Conservation (phyloP, 2,797 vertebrate genomes). For the Falco concolor region DNA sequence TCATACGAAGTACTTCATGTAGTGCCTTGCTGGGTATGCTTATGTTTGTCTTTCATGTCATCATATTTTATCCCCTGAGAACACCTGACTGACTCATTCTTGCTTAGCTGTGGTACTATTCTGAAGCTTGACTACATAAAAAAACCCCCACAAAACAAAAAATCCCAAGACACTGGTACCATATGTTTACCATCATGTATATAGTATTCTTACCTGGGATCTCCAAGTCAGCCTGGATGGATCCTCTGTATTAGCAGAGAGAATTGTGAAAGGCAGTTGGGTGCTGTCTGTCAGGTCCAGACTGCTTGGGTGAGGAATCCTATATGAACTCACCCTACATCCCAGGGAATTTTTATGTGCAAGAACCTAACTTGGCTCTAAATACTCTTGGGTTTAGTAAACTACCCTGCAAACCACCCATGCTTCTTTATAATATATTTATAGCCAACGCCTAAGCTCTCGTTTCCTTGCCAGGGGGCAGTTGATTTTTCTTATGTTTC, state of each 20-base stretch:
- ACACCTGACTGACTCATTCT: background rate
- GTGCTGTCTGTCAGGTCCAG: background rate
- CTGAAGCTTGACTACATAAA: background rate
- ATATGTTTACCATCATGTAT: background rate
- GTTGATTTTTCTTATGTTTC: background rate
- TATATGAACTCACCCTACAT: background rate
- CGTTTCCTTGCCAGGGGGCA: background rate
- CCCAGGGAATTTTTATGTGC: background rate
- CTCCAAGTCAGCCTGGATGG: background rate
- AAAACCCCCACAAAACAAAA: background rate
- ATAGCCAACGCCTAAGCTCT: background rate
- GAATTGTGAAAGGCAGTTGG: background rate
- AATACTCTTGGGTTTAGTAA: background rate
- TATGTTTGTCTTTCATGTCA: background rate
- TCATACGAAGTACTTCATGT: background rate
- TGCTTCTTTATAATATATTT: background rate
- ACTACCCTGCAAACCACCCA: background rate
- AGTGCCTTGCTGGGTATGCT: background rate
- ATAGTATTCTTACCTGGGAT: background rate
- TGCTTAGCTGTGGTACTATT: background rate
- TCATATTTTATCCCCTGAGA: background rate
- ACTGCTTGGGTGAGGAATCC: background rate
- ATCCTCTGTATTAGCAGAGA: background rate
- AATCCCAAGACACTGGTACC: background rate
- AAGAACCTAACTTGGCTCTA: background rate